Percentiles rank a stretch among this genome's conserved stretches.
These are phyloP conservation scores for Paracentrotus lividus DNA, from an alignment of 53 echinoderm and acorn worm species.

Conservation along the genomic window DNA sequence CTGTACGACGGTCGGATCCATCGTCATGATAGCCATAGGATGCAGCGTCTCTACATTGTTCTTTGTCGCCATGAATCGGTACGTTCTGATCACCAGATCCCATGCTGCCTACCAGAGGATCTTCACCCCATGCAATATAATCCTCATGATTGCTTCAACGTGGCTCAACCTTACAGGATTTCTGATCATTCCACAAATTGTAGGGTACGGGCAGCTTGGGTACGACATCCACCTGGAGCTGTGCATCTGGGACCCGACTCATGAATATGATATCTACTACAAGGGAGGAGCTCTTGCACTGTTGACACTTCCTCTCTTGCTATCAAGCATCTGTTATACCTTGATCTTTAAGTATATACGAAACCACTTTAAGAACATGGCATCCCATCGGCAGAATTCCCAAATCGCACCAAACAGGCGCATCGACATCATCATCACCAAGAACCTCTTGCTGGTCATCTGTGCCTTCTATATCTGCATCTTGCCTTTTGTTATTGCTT, in stretches of 20 bases:
- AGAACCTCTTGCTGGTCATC: slow-evolving; percentile 59
- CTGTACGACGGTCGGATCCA: slow-evolving; percentile 61
- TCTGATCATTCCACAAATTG: slow-evolving; percentile 51
- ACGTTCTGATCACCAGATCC: slow-evolving; percentile 79
- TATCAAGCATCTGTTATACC: slow-evolving; percentile 45
- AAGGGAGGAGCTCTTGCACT: slow-evolving; percentile 50
- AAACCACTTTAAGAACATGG: slow-evolving; percentile 35
- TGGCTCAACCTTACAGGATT: slow-evolving; percentile 61
- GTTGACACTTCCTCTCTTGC: slow-evolving; percentile 12
- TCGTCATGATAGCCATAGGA: slow-evolving; percentile 60
- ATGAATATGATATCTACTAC: slow-evolving; percentile 25
- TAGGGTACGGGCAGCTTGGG: slow-evolving; percentile 50
- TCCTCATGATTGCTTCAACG: slow-evolving; percentile 44
- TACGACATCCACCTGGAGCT: slow-evolving; percentile 53
- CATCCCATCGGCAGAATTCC: slow-evolving; percentile 47
- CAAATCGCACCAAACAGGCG: slow-evolving; percentile 20
- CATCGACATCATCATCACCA: slow-evolving; percentile 67
- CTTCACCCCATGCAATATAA: slow-evolving; percentile 47
- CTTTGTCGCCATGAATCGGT: slow-evolving; percentile 86
- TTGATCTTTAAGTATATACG: slow-evolving; percentile 39
- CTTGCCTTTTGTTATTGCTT: slow-evolving; percentile 64
- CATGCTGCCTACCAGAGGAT: slow-evolving; percentile 64
- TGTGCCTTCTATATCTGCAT: slow-evolving; percentile 63
- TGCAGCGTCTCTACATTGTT: slow-evolving; percentile 86
- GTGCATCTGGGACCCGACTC: slow-evolving; percentile 66